phyloP scores from a whole-genome alignment of 2,797 vertebrate species.

The Galaxias olidus region DNA sequence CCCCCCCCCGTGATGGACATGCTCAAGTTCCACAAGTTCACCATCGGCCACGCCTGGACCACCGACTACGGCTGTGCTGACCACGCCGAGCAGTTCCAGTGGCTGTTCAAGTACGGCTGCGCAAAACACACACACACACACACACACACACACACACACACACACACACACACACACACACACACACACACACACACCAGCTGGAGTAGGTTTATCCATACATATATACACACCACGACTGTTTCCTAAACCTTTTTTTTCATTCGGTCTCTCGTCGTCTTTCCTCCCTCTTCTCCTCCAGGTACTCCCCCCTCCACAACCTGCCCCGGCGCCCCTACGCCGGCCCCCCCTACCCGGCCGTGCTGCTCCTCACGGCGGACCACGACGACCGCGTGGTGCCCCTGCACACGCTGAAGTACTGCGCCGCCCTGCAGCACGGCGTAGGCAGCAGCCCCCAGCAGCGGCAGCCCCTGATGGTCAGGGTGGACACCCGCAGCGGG shows the following conservation, averaged over 20 bases:
- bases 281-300: conserved; percentile 33
- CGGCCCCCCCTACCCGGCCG: conserved; percentile 61
- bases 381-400: conserved; percentile 81
- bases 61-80: conserved; percentile 79
- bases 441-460: conserved; percentile 60
- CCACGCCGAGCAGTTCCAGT: conserved; percentile 70
- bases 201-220: conserved; percentile 2
- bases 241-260: not conserved
- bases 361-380: conserved; percentile 76
- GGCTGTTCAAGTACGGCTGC: conserved; percentile 72
- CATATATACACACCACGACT: not conserved
- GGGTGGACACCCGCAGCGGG: conserved; percentile 77
- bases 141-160: conserved; percentile 10
- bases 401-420: conserved; percentile 78
- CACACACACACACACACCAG: not conserved
- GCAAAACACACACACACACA: not conserved
- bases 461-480: conserved; percentile 69
- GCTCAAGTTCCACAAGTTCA: conserved; percentile 81
- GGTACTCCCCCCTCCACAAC: conserved; percentile 79
- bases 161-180: conserved; percentile 6
- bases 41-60: conserved; percentile 82
- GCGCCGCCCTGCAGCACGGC: conserved; percentile 67
- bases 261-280: not conserved
- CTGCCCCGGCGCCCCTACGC: conserved; percentile 54
- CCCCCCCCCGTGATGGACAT: conserved; percentile 74